Evolutionary conservation across 2,888 invertebrate species (phyloP).

Genomic region (Tetanocera ferruginea): DNA sequence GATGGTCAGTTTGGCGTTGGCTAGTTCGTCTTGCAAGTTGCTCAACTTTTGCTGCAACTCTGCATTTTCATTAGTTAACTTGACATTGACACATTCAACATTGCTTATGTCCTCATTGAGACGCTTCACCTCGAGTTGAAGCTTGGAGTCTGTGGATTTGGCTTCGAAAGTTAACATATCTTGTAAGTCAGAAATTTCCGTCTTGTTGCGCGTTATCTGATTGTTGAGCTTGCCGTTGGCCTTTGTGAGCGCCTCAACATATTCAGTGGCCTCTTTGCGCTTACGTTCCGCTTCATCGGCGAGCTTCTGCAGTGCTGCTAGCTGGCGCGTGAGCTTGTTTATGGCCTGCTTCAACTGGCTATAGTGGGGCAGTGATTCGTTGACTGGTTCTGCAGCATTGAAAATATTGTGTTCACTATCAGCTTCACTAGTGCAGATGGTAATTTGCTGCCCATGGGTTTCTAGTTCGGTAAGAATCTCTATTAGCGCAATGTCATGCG

Average conservation of each 20-base stretch:
- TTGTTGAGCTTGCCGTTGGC: conserved; percentile 40
- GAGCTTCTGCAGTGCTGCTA: conserved; percentile 40
- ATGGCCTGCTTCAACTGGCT: conserved; percentile 40
- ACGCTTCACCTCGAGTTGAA: conserved; percentile 48
- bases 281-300: conserved; percentile 32
- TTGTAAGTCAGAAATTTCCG: conserved; percentile 42
- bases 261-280: conserved; percentile 34
- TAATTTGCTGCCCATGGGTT: conserved; percentile 32
- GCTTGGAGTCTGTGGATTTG: conserved; percentile 41
- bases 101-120: conserved; percentile 49
- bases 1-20: conserved; percentile 20
- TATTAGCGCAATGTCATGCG: conserved; percentile 37
- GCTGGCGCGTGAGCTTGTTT: conserved; percentile 37
- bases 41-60: conserved; percentile 42
- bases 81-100: conserved; percentile 52
- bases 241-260: conserved; percentile 32
- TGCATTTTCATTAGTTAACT: conserved; percentile 46
- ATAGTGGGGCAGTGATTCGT: conserved; percentile 31
- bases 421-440: neutral
- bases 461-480: conserved; percentile 46
- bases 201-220: conserved; percentile 41
- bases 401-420: conserved; percentile 22
- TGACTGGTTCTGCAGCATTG: conserved; percentile 28
- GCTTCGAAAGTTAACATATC: conserved; percentile 47
- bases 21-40: conserved; percentile 40